Percentiles rank a stretch among this genome's conserved stretches.
phyloP scores from a whole-genome alignment of 2,888 invertebrate genomes.

The Cheilosia scutellata region DNA sequence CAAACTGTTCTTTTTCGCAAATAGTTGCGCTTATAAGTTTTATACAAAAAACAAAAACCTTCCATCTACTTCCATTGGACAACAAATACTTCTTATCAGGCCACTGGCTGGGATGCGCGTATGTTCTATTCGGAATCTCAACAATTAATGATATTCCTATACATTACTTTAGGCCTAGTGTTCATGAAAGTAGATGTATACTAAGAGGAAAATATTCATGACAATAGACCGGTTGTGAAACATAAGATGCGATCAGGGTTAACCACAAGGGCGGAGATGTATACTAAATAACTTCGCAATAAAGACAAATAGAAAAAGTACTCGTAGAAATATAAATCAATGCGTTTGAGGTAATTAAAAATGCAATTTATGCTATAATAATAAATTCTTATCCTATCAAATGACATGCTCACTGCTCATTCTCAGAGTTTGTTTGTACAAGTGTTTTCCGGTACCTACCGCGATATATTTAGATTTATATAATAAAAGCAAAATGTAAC shows the following conservation, averaged over 20 bases:
- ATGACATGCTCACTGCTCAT: too few relatives aligned
- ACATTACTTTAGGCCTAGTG: not conserved
- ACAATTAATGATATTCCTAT: conserved; percentile 26
- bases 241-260: conserved; percentile 23
- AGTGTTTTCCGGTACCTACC: too few relatives aligned
- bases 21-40: conserved; percentile 11
- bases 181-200: conserved; percentile 21
- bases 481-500: too few relatives aligned
- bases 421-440: too few relatives aligned
- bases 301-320: not conserved
- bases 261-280: conserved; percentile 37
- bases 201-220: conserved; percentile 7
- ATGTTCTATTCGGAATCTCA: conserved; percentile 36
- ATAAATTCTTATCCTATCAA: too few relatives aligned
- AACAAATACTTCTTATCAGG: conserved; percentile 22
- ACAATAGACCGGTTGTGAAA: conserved; percentile 47
- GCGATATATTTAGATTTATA: too few relatives aligned
- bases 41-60: conserved; percentile 4
- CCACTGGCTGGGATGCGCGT: conserved; percentile 1
- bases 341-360: not conserved
- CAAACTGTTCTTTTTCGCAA: conserved; percentile 17
- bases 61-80: not conserved
- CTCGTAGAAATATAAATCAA: not conserved
- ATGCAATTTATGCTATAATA: not conserved
- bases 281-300: not conserved